Evolutionary conservation across 2,888 invertebrate species (phyloP).

Genomic region (Dicycla oo): DNA sequence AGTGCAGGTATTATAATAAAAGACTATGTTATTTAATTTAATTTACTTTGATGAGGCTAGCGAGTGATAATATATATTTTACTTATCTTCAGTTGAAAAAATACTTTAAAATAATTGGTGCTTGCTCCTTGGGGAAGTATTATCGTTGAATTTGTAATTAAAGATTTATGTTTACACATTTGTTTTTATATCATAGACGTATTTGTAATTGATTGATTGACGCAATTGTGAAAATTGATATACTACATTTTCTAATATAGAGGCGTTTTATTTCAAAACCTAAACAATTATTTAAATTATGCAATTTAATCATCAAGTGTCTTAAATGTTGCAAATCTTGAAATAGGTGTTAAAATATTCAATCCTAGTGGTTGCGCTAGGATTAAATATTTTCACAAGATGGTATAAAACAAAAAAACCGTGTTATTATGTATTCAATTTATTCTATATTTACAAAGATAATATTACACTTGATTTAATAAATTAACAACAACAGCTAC

Average conservation of each 20-base stretch:
- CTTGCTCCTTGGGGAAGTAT: constrained; percentile 79
- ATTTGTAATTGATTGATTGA: no score
- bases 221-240: constrained; percentile 85
- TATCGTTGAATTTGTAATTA: constrained; percentile 81
- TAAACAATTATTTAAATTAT: constrained; percentile 9
- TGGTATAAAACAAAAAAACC: constrained; percentile 22
- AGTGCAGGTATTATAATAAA: constrained; percentile 58
- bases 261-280: constrained; percentile 76
- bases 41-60: constrained; percentile 57
- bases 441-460: constrained; percentile 64
- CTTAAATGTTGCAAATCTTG: no score
- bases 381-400: no score
- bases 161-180: constrained; percentile 81
- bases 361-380: no score
- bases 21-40: constrained; percentile 56
- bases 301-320: neutral
- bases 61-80: constrained; percentile 60
- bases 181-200: constrained; percentile 80
- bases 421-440: constrained; percentile 38
- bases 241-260: constrained; percentile 87
- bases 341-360: no score
- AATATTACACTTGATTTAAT: constrained; percentile 63
- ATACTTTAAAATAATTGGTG: constrained; percentile 72
- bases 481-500: constrained; percentile 48
- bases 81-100: constrained; percentile 48